Conservation (phyloP, 2,888 invertebrate species). For the Cheilosia grossa region DNA sequence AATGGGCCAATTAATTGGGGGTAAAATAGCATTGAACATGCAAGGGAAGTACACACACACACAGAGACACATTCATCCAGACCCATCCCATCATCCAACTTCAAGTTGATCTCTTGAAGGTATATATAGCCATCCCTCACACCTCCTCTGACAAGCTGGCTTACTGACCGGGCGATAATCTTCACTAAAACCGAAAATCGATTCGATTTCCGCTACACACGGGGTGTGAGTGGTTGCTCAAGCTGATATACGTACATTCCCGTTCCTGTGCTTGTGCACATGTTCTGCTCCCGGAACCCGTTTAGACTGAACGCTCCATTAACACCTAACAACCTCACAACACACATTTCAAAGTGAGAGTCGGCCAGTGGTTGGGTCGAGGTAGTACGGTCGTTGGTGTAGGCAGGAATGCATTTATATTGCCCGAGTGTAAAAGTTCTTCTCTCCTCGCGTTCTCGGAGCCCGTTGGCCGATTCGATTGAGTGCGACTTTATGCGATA, state of each 20-base stretch:
- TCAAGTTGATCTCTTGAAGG: conserved; percentile 19
- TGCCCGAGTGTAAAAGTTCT: conserved; percentile 22
- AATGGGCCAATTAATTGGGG: conserved; percentile 71
- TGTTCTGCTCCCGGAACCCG: conserved; percentile 62
- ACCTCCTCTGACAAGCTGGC: background rate
- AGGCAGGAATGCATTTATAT: conserved; percentile 60
- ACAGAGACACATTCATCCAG: conserved; percentile 15
- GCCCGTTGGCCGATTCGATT: conserved; percentile 24
- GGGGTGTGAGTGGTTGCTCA: conserved; percentile 26
- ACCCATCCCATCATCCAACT: conserved; percentile 7
- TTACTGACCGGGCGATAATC: conserved; percentile 71
- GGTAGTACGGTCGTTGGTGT: background rate
- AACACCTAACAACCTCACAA: conserved; percentile 73
- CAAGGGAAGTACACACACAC: conserved; percentile 7
- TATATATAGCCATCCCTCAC: background rate
- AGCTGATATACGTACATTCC: conserved; percentile 41
- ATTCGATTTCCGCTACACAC: conserved; percentile 65
- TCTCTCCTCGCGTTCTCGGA: background rate
- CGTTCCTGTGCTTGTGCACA: conserved; percentile 28
- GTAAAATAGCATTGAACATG: conserved; percentile 51
- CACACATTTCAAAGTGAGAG: conserved; percentile 48
- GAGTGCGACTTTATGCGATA: conserved; percentile 56
- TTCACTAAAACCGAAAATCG: conserved; percentile 70
- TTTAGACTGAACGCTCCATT: conserved; percentile 72
- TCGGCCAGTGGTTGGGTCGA: conserved; percentile 23